Percentiles rank a stretch among this genome's conserved stretches.
These are phyloP conservation scores for Drosophila lutescens DNA, from an alignment of 2,888 invertebrate species.

Conservation along the genomic window DNA sequence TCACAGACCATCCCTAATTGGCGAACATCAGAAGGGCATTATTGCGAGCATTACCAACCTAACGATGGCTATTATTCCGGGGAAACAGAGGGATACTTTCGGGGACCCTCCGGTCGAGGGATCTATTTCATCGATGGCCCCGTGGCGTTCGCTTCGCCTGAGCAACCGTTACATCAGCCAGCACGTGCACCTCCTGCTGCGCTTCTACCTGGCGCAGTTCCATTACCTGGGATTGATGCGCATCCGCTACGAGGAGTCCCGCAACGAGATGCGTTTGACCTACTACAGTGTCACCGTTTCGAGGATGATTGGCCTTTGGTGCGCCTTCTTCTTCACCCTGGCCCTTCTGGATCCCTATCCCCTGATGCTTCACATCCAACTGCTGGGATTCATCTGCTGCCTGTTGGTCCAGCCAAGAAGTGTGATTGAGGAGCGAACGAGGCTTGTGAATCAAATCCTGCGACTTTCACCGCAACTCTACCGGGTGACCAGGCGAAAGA, in stretches of 20 bases:
- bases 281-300: conserved; percentile 53
- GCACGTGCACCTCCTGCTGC: conserved; percentile 55
- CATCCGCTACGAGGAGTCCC: conserved; percentile 34
- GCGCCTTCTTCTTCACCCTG: conserved; percentile 37
- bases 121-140: conserved; percentile 30
- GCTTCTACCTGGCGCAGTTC: conserved; percentile 56
- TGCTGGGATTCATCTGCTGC: conserved; percentile 50
- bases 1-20: background rate
- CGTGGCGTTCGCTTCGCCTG: conserved; percentile 42
- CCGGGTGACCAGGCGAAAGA: conserved; percentile 18
- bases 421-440: conserved; percentile 22
- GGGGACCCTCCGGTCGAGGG: background rate
- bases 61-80: conserved; percentile 13
- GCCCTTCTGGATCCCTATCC: conserved; percentile 35
- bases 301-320: conserved; percentile 44
- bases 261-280: conserved; percentile 51
- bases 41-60: conserved; percentile 12
- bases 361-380: conserved; percentile 53
- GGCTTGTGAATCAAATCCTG: conserved; percentile 48
- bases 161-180: conserved; percentile 54
- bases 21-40: conserved; percentile 2
- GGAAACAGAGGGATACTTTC: background rate
- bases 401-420: conserved; percentile 50
- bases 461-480: conserved; percentile 40
- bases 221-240: conserved; percentile 55